Percentiles rank a stretch among this genome's conserved stretches.
Evolutionary conservation across 92 coral and sea anemone genomes (phyloP).

Genomic region (Meandrina meandrites): DNA sequence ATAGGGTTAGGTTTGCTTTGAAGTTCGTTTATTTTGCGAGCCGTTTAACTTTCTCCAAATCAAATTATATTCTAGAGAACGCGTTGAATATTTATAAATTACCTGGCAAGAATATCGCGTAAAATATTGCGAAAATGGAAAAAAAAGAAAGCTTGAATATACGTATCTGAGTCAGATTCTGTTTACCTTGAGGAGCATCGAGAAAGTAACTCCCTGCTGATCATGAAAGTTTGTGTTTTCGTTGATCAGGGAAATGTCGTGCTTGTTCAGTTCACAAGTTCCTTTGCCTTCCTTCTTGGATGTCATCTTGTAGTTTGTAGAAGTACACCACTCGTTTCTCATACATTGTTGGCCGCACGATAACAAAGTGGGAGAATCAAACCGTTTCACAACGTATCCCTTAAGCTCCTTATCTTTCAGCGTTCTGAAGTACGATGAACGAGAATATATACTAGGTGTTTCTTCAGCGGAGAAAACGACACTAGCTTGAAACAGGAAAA

Average conservation of each 20-base stretch:
- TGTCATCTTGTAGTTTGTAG: background rate
- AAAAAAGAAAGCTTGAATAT: too few species aligned
- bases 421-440: background rate
- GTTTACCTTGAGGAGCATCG: background rate
- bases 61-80: too few species aligned
- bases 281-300: background rate
- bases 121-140: too few species aligned
- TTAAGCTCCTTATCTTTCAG: too few species aligned
- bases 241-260: background rate
- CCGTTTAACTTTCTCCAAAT: too few species aligned
- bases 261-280: constrained; percentile 1
- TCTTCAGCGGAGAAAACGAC: background rate
- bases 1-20: too few species aligned
- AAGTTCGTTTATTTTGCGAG: too few species aligned
- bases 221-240: background rate
- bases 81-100: too few species aligned
- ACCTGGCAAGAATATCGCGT: too few species aligned
- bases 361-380: background rate
- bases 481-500: background rate
- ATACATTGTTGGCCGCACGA: background rate
- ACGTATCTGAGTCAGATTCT: too few species aligned
- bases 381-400: background rate
- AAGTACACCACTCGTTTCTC: background rate
- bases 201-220: background rate
- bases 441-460: too few species aligned